Percentiles rank a stretch among this genome's conserved stretches.
phyloP scores from a whole-genome alignment of 2,888 invertebrate species.

The Oxytorus armatus region DNA sequence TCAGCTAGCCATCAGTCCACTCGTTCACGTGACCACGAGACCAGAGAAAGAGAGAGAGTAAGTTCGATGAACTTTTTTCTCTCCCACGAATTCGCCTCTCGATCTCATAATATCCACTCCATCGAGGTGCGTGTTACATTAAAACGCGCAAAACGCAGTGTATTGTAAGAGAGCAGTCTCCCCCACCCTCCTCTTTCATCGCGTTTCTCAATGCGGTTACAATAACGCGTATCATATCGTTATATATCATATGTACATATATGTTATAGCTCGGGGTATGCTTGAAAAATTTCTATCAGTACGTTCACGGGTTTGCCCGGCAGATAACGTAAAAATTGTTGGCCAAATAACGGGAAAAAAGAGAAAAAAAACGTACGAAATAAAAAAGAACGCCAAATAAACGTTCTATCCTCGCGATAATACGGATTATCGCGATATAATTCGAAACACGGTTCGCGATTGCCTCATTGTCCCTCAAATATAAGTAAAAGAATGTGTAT shows the following conservation, averaged over 20 bases:
- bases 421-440: too few relatives aligned
- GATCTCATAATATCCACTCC: constrained; percentile 50
- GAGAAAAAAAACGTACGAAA: background rate
- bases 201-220: background rate
- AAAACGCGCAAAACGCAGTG: constrained; percentile 23
- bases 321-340: constrained; percentile 3
- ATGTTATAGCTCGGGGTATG: constrained; percentile 7
- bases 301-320: constrained; percentile 8
- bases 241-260: background rate
- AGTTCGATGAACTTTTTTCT: constrained; percentile 59
- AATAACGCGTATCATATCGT: background rate
- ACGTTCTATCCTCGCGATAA: too few relatives aligned
- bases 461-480: too few relatives aligned
- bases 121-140: constrained; percentile 12
- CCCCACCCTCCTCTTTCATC: background rate
- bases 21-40: background rate
- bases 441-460: too few relatives aligned
- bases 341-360: background rate
- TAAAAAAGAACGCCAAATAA: too few relatives aligned
- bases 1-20: background rate
- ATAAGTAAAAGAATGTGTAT: too few relatives aligned
- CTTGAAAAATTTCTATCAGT: constrained; percentile 27
- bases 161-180: constrained; percentile 29
- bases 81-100: constrained; percentile 42
- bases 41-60: constrained; percentile 17